Conservation (phyloP, 2,888 invertebrate genomes). For the Pimpla rufipes region DNA sequence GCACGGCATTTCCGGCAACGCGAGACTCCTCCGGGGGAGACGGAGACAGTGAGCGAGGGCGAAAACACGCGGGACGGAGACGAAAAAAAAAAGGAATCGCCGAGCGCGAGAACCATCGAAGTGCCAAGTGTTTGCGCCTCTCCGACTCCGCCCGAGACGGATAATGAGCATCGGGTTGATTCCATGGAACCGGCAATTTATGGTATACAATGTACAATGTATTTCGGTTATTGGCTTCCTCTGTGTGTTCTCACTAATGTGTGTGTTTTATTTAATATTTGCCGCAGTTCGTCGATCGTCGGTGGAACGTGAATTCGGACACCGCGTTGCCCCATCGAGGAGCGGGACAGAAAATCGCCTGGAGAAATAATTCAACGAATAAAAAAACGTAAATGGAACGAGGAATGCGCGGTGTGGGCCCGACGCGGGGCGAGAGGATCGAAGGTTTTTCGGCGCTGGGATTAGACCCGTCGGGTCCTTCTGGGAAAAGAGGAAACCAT, state of each 20-base stretch:
- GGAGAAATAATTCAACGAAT: not conserved
- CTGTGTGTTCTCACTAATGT: not conserved
- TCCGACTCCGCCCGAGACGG: constrained; percentile 2
- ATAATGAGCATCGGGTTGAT: constrained; percentile 4
- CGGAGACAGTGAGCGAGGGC: not conserved
- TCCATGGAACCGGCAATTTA: not conserved
- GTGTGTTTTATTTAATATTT: not conserved
- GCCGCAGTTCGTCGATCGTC: not conserved
- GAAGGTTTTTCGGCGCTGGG: constrained; percentile 28
- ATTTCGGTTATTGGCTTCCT: not conserved
- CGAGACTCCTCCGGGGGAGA: constrained; percentile 62
- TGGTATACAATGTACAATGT: not conserved
- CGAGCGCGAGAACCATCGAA: constrained; percentile 4
- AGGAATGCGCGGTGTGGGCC: not conserved
- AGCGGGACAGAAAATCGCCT: constrained; percentile 2
- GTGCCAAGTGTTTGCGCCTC: constrained; percentile 24
- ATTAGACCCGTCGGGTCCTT: constrained; percentile 7
- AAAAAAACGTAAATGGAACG: not conserved
- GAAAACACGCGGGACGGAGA: constrained; percentile 35
- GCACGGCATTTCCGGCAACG: constrained; percentile 83
- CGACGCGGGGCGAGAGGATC: constrained; percentile 36
- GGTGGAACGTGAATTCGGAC: not conserved
- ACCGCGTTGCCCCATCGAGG: not conserved
- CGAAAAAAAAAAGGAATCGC: constrained; percentile 34
- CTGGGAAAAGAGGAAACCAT: constrained; percentile 17